Percentiles rank a stretch among this genome's conserved stretches.
phyloP scores from a whole-genome alignment of 1,140 invertebrate species.

The Cecropterus lyciades region DNA sequence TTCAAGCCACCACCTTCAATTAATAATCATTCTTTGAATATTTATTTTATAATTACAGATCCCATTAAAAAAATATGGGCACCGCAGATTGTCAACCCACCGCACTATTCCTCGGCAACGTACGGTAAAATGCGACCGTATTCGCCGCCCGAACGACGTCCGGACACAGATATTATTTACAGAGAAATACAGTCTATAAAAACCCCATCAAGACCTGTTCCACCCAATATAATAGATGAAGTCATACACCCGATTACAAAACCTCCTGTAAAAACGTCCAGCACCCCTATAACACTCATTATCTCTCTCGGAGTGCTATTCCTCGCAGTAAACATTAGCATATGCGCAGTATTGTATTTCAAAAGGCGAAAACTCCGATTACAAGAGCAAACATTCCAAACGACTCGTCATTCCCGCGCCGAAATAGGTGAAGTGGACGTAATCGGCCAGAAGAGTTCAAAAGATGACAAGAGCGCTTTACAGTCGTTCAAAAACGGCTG shows the following conservation, averaged over 20 bases:
- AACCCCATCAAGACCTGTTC: conserved; percentile 61
- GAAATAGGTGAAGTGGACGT: conserved; percentile 74
- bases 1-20: no score
- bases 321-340: conserved; percentile 92
- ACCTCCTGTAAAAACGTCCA: conserved; percentile 75
- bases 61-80: conserved; percentile 56
- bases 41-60: conserved; percentile 48
- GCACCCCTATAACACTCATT: conserved; percentile 88
- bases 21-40: no score
- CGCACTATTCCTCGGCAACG: conserved; percentile 50
- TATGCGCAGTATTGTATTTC: conserved; percentile 91
- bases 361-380: conserved; percentile 87
- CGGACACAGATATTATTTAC: conserved; percentile 68
- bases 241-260: conserved; percentile 49
- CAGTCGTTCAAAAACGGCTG: conserved; percentile 80
- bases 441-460: conserved; percentile 74
- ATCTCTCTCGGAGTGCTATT: conserved; percentile 92
- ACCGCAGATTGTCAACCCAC: conserved; percentile 50
- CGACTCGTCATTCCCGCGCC: conserved; percentile 62
- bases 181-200: conserved; percentile 73
- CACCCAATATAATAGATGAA: conserved; percentile 66
- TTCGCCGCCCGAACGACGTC: conserved; percentile 52
- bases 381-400: conserved; percentile 83
- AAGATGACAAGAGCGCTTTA: conserved; percentile 72
- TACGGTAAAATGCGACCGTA: conserved; percentile 67